Percentiles rank a stretch among this genome's conserved stretches.
Conservation (phyloP, 1,140 invertebrate species). For the Aphelinus atriplicis region DNA sequence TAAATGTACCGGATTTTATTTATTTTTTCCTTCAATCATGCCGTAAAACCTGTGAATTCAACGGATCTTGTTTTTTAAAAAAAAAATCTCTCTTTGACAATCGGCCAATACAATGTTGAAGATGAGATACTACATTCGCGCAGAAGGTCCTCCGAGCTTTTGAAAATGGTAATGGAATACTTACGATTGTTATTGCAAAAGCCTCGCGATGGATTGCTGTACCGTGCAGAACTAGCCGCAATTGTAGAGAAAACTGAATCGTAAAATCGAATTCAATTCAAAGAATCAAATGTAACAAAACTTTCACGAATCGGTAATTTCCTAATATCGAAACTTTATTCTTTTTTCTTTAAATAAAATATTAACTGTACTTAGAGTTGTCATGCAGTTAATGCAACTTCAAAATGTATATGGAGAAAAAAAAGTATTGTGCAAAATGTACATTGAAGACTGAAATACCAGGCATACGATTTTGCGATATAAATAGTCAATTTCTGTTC, state of each 20-base stretch:
- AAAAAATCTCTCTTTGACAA: conserved; percentile 29
- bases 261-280: no score
- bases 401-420: not conserved
- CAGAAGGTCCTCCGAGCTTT: conserved; percentile 52
- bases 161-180: conserved; percentile 59
- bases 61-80: conserved; percentile 32
- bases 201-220: conserved; percentile 49
- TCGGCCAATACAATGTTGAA: conserved; percentile 28
- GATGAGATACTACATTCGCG: conserved; percentile 35
- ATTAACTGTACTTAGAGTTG: no score
- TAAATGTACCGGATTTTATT: conserved; percentile 1
- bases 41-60: not conserved
- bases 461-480: conserved; percentile 63
- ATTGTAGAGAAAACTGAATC: no score
- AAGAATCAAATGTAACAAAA: no score
- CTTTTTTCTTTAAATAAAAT: no score
- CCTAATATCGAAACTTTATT: no score
- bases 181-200: conserved; percentile 54
- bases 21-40: not conserved
- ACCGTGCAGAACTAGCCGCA: no score
- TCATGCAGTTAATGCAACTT: no score
- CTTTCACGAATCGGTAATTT: no score
- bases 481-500: conserved; percentile 66
- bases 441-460: conserved; percentile 54
- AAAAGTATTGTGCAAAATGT: conserved; percentile 15